phyloP scores from a whole-genome alignment of 2,797 vertebrate genomes.

The Sebastes itinus region DNA sequence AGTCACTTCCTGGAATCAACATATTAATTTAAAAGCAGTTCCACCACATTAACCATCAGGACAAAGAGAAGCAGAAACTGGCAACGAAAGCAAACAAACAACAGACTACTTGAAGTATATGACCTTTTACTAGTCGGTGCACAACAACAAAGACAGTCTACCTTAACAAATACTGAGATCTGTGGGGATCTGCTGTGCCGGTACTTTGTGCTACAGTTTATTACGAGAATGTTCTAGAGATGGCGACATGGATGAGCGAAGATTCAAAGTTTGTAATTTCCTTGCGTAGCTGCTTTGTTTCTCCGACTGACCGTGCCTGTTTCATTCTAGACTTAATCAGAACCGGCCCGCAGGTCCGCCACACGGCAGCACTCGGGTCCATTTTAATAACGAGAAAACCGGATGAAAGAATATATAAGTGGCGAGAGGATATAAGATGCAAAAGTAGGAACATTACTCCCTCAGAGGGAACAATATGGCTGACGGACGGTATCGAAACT shows the following conservation, averaged over 20 bases:
- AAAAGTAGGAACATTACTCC: constrained; percentile 9
- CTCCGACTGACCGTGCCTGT: constrained; percentile 18
- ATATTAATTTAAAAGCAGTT: neutral
- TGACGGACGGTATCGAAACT: constrained; percentile 6
- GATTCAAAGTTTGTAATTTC: constrained; percentile 47
- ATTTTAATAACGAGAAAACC: constrained; percentile 70
- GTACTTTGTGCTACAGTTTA: neutral
- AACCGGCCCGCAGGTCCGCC: constrained; percentile 33
- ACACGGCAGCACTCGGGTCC: constrained; percentile 38
- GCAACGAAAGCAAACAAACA: neutral
- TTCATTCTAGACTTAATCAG: constrained; percentile 66
- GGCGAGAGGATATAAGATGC: constrained; percentile 39
- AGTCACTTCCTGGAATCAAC: neutral
- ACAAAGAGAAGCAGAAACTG: neutral
- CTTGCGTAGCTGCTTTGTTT: constrained; percentile 25
- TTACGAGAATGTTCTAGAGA: neutral
- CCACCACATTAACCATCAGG: neutral
- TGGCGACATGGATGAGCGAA: neutral
- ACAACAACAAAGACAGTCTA: neutral
- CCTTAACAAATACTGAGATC: constrained; percentile 12
- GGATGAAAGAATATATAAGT: constrained; percentile 46
- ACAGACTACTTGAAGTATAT: neutral
- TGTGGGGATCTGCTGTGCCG: neutral
- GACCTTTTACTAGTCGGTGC: constrained; percentile 6
- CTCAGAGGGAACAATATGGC: constrained; percentile 10